A percentile compares a stretch with the other conserved stretches of the same genome.
These are phyloP conservation scores for Drosophila elegans DNA, from an alignment of 1,140 invertebrate species.

Conservation along the genomic window DNA sequence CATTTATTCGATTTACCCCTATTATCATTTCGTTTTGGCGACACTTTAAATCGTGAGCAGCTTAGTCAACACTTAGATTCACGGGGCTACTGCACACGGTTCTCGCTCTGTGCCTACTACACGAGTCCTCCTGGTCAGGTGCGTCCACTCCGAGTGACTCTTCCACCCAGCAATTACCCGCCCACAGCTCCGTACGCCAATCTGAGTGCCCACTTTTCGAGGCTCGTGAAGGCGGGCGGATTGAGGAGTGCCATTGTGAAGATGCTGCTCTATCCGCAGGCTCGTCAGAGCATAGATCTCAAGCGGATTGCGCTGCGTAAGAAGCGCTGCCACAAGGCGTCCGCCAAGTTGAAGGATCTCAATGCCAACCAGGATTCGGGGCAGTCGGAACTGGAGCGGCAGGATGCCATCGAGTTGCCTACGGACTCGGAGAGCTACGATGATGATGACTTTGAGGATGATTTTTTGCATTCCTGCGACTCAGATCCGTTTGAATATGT, in stretches of 20 bases:
- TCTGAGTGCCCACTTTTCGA: constrained; percentile 90
- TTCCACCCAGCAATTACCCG: constrained; percentile 88
- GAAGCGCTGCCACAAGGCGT: constrained; percentile 85
- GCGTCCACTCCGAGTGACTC: constrained; percentile 86
- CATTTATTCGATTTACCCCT: not conserved
- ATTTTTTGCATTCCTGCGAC: constrained; percentile 83
- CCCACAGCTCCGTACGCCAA: constrained; percentile 89
- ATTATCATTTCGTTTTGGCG: constrained; percentile 35
- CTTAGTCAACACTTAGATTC: constrained; percentile 84
- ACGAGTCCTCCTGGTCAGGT: constrained; percentile 47
- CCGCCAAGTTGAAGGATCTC: constrained; percentile 78
- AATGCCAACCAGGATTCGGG: constrained; percentile 44
- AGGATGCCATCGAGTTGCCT: constrained; percentile 86
- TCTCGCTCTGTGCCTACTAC: constrained; percentile 85
- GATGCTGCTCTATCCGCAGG: constrained; percentile 89
- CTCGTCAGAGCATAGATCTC: constrained; percentile 84
- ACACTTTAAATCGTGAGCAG: constrained; percentile 49
- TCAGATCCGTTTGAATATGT: constrained; percentile 88
- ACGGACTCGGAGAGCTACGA: constrained; percentile 79
- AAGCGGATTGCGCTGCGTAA: constrained; percentile 85
- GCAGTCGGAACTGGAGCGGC: constrained; percentile 85
- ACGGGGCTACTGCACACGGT: constrained; percentile 86
- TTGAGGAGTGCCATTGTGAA: constrained; percentile 90
- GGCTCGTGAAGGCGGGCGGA: constrained; percentile 89
- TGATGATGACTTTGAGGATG: constrained; percentile 54